Conservation (phyloP, 2,113 vertebrate species). For the Vanacampus margaritifer region DNA sequence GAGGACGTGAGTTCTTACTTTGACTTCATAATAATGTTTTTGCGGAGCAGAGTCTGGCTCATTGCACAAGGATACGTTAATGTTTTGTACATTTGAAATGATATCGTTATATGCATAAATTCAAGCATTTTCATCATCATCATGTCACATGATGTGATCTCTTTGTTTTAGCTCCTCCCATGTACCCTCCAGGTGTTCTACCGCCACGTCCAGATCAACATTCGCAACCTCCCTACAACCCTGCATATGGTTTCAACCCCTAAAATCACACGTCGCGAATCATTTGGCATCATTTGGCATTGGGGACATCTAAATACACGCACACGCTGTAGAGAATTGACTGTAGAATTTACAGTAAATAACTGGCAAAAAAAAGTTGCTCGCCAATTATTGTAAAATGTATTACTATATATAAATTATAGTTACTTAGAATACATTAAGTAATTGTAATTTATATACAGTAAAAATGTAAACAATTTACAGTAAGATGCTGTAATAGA, state of each 20-base stretch:
- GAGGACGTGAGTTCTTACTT: conserved; percentile 54
- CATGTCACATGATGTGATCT: background rate
- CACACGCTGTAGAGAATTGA: background rate
- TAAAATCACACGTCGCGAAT: background rate
- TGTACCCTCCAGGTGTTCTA: conserved; percentile 5
- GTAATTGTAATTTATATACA: no score
- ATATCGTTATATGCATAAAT: background rate
- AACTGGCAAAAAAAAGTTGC: no score
- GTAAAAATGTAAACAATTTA: no score
- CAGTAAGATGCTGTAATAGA: no score
- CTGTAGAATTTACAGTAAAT: no score
- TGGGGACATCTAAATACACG: background rate
- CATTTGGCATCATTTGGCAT: background rate
- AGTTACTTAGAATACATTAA: no score
- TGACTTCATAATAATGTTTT: background rate
- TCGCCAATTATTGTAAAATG: no score
- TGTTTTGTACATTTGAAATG: background rate
- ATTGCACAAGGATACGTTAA: background rate
- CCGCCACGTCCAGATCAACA: background rate
- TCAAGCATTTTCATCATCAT: background rate
- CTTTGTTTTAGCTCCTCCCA: conserved; percentile 18
- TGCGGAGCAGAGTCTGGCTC: background rate
- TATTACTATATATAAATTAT: no score
- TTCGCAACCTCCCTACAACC: conserved; percentile 40
- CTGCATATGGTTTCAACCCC: conserved; percentile 8